Evolutionary conservation across 2,797 vertebrate genomes (phyloP), one percentile per base, ranked within the genome.

Genomic region (Lepidocolaptes lacrymiger): DNA sequence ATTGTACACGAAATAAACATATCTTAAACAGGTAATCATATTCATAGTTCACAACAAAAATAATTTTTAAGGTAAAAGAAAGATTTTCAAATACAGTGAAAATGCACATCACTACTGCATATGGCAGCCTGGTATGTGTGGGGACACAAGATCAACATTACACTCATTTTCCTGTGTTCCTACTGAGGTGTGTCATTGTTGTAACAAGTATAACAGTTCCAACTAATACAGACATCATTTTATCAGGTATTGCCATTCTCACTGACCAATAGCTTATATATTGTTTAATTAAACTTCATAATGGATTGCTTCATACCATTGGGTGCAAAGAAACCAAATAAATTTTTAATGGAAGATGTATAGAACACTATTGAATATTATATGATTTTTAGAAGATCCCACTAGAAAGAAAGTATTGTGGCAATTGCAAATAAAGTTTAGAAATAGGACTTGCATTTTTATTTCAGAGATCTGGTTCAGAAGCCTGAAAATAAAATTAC

Each of bases 401-500:
- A 81, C 20, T 28, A 62, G 44, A 62, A 89, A 93, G n/a, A 19
- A 92, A 51, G 6, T 73, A 66, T 82, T 63, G 30, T 16, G 34
- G 26, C 34, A 91, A 63, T 20, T 75, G 20, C 22, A 88, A 76
- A 37, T 63, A 4, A 94, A 72, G 12, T 39, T 68, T 39, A 94
- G 77, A 90, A 84, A 46, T 63, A 94, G 75, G 58, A 72, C 20
- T 72, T 52, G n/a, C 10, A 11, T 43, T 67, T 86, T 71, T 88
- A 48, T 88, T 89, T 93, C 68, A 75, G 41, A 68, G 49, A 69
- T 59, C 48, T 71, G 58, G 30, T n/a, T 83, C 46, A 37, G 34
- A 85, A 85, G 41, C 61, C 72, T 63, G 56, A 76, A 88, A 89
- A 75, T 64, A 6, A 83, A 83, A 91, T 86, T 83, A 72, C 13